Evolutionary conservation across 2,113 vertebrate genomes (phyloP), one percentile per base, ranked within the genome.

Genomic region (Hemibagrus wyckioides): DNA sequence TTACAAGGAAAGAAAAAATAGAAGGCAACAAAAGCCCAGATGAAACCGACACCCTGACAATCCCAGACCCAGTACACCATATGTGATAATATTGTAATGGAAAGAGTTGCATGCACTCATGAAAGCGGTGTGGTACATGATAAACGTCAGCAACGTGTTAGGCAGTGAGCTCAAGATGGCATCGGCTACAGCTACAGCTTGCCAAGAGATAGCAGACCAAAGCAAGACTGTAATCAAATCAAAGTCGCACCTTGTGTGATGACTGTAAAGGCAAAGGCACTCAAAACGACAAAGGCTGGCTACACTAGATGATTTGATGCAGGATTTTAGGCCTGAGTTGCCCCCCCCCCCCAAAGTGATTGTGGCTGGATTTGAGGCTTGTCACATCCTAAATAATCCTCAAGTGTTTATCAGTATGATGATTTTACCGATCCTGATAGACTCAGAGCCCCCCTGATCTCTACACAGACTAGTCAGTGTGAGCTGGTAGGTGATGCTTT

Each of bases 121-220:
- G 54, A 17, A 10, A 81, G 1, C 10, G 9, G 36, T 44, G 25
- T n/a, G 80, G 14, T 61, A 17, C 4, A 3, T 71, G 30, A 57
- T 57, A 57, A n/a, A n/a, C 3, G 7, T 82, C 25, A 63, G 9
- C 21, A 44, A 41, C 23, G 36, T 44, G 23, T 36, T 28, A 44
- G 23, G 28, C 80, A 59, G 13, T 17, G 36, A 82, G 48, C 44
- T 36, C 59, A 80, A 19, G 41, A 80, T 52, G 75, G 28, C 77
- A 86, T 11, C 11, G 25, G 36, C 71, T 75, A 25, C 82, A 56
- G 83, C 54, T 30, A 59, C 15, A 59, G 50, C 56, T 65, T 33
- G n/a, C 30, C 73, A 86, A 76, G 44, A 33, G 56, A 80, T n/a
- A 44, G 84, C 25, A 61, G 30, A 48, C 56, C 28, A 75, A 85